phyloP scores from a whole-genome alignment of 2,113 vertebrate species.

The Chascanopsetta lugubris region DNA sequence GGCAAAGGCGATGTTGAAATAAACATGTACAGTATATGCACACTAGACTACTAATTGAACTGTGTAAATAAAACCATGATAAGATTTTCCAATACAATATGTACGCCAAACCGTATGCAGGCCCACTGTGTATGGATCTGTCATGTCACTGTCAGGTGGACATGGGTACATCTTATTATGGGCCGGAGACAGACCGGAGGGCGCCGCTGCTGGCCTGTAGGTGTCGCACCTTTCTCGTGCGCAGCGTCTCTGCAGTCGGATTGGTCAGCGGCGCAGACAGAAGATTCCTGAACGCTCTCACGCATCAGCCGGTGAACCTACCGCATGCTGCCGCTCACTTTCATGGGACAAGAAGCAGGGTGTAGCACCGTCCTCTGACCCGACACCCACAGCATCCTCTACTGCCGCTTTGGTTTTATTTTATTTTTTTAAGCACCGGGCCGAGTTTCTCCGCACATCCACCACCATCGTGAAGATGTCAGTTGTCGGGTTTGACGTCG shows the following conservation, averaged over 20 bases:
- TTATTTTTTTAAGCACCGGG: constrained; percentile 11
- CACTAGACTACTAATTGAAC: too few relatives aligned
- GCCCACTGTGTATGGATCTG: too few relatives aligned
- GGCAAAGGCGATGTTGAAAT: too few relatives aligned
- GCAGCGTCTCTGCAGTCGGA: constrained; percentile 30
- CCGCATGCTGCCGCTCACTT: constrained; percentile 69
- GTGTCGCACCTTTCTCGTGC: constrained; percentile 1
- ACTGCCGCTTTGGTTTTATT: constrained; percentile 1
- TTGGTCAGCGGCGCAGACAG: constrained; percentile 56
- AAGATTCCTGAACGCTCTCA: constrained; percentile 71
- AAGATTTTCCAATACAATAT: too few relatives aligned
- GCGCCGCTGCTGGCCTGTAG: constrained; percentile 6
- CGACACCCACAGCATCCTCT: constrained; percentile 33
- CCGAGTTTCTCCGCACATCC: constrained; percentile 22
- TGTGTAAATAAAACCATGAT: too few relatives aligned
- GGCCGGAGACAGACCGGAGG: not conserved
- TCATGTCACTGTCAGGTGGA: too few relatives aligned
- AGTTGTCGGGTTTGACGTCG: constrained; percentile 94
- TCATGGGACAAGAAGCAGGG: constrained; percentile 74
- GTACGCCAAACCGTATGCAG: too few relatives aligned
- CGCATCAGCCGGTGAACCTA: constrained; percentile 62
- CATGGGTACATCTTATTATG: too few relatives aligned
- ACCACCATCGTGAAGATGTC: constrained; percentile 89
- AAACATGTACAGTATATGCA: too few relatives aligned
- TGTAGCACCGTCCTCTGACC: constrained; percentile 53